Conservation (phyloP, 2,888 invertebrate species). For the Melipona bicolor region DNA sequence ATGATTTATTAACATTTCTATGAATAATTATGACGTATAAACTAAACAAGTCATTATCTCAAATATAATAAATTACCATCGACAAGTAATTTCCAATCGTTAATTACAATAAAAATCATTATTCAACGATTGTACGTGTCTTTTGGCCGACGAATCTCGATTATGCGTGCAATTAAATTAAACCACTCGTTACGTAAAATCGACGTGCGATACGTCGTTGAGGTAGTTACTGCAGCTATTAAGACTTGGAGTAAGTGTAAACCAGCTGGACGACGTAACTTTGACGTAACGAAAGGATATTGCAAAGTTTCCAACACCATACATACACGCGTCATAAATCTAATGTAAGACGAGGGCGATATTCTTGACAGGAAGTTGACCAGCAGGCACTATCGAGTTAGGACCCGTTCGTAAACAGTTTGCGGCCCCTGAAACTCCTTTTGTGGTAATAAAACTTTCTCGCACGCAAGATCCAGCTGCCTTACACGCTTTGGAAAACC, state of each 20-base stretch:
- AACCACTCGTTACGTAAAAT: too few relatives aligned
- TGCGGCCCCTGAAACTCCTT: background rate
- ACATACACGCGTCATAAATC: background rate
- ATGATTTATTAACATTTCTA: too few relatives aligned
- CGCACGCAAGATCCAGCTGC: background rate
- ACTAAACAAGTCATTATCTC: too few relatives aligned
- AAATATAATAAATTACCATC: too few relatives aligned
- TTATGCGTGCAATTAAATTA: too few relatives aligned
- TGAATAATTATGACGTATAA: too few relatives aligned
- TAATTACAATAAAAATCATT: too few relatives aligned
- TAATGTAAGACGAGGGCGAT: background rate
- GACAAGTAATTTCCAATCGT: too few relatives aligned
- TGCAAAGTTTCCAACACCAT: background rate
- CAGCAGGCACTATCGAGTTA: background rate
- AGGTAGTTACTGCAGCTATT: background rate
- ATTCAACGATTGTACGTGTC: too few relatives aligned
- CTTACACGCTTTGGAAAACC: background rate
- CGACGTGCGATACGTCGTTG: background rate
- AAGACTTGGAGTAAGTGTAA: background rate
- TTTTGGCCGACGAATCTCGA: too few relatives aligned
- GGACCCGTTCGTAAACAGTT: conserved; percentile 1
- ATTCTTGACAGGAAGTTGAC: conserved; percentile 18
- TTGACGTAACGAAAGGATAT: background rate
- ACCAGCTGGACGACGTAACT: background rate
- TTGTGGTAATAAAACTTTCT: conserved; percentile 14